A percentile compares a stretch with the other conserved stretches of the same genome.
Evolutionary conservation across 2,797 vertebrate species (phyloP).

Genomic region (Enteromius fasciolatus): DNA sequence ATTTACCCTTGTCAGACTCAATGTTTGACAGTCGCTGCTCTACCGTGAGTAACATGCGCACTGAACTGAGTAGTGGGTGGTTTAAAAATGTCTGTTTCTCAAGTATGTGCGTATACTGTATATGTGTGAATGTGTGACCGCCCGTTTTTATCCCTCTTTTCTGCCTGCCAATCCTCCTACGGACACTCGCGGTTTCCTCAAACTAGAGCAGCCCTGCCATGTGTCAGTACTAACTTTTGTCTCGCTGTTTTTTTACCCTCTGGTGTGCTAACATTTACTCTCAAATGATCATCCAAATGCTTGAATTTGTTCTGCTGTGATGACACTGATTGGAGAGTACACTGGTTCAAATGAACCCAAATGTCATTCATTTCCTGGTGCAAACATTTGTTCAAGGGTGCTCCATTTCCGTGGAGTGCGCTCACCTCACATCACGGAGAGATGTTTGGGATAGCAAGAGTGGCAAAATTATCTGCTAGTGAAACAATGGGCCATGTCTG

Average conservation of each 20-base stretch:
- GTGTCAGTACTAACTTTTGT: slow-evolving; percentile 9
- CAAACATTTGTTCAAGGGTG: slow-evolving; percentile 34
- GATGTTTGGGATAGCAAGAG: slow-evolving; percentile 56
- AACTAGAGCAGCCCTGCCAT: slow-evolving; percentile 17
- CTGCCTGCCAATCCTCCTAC: slow-evolving; percentile 34
- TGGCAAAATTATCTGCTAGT: neutral
- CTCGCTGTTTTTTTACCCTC: neutral
- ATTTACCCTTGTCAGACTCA: slow-evolving; percentile 26
- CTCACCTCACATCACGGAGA: slow-evolving; percentile 63
- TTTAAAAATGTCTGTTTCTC: slow-evolving; percentile 55
- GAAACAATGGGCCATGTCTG: neutral
- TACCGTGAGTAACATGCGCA: slow-evolving; percentile 10
- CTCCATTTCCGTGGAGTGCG: slow-evolving; percentile 53
- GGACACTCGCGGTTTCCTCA: slow-evolving; percentile 18
- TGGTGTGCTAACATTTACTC: slow-evolving; percentile 40
- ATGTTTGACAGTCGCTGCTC: slow-evolving; percentile 16
- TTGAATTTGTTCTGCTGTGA: slow-evolving; percentile 30
- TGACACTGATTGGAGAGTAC: slow-evolving; percentile 39
- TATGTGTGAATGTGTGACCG: slow-evolving; percentile 56
- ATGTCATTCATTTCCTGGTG: slow-evolving; percentile 43
- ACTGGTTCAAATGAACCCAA: slow-evolving; percentile 37
- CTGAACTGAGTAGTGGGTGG: slow-evolving; percentile 41
- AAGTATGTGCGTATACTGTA: slow-evolving; percentile 6
- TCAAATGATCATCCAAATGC: slow-evolving; percentile 22
- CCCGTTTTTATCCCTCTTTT: slow-evolving; percentile 65